These are phyloP conservation scores for Caenorhabditis becei DNA, from an alignment of 2,888 invertebrate genomes.

Conservation along the genomic window DNA sequence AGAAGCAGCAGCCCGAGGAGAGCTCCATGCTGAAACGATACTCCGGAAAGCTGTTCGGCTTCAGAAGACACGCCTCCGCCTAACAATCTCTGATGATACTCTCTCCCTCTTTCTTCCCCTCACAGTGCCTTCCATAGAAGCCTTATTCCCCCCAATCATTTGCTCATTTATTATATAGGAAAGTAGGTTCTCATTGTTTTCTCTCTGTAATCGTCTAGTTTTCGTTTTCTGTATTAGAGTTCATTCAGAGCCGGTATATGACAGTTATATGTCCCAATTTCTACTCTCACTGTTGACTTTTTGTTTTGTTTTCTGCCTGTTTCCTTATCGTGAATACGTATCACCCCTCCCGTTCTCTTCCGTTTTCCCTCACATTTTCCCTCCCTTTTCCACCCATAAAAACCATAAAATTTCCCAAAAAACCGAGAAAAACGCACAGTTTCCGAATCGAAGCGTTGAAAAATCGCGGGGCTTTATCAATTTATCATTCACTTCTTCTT, in stretches of 20 bases:
- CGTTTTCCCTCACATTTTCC: slow-evolving; percentile 18
- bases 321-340: slow-evolving; percentile 47
- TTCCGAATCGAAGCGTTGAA: slow-evolving; percentile 38
- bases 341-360: slow-evolving; percentile 11
- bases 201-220: slow-evolving; percentile 27
- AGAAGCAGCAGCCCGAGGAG: slow-evolving; percentile 48
- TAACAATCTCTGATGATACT: slow-evolving; percentile 52
- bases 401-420: slow-evolving; percentile 6
- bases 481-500: slow-evolving; percentile 1
- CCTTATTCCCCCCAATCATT: neutral
- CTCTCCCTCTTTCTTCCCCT: slow-evolving; percentile 13
- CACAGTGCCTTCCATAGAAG: slow-evolving; percentile 24
- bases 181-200: slow-evolving; percentile 30
- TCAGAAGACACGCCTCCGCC: slow-evolving; percentile 72
- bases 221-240: slow-evolving; percentile 38
- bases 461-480: slow-evolving; percentile 59
- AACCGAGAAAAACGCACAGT: neutral
- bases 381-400: slow-evolving; percentile 17
- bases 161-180: slow-evolving; percentile 30
- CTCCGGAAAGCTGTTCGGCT: slow-evolving; percentile 75
- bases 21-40: slow-evolving; percentile 72
- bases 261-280: slow-evolving; percentile 11
- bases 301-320: slow-evolving; percentile 24
- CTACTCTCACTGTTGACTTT: slow-evolving; percentile 40
- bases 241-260: slow-evolving; percentile 57